Evolutionary conservation across 1,140 invertebrate genomes (phyloP).

Genomic region (Euwallacea similis): DNA sequence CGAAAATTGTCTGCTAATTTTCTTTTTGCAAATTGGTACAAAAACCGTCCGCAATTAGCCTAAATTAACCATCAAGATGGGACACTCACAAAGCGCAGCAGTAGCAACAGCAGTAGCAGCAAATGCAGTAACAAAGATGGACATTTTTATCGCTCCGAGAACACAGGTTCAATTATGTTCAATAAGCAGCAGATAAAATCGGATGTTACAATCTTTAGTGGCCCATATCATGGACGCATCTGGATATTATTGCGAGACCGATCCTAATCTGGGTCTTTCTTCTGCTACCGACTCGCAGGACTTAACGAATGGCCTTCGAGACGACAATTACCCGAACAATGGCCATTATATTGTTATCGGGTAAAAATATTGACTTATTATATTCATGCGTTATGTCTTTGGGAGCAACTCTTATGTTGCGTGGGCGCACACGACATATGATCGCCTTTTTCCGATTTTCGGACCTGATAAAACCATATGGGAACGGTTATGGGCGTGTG

Average conservation of each 20-base stretch:
- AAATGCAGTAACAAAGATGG: too few relatives aligned
- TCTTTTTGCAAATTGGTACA: too few relatives aligned
- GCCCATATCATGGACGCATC: slow-evolving; percentile 45
- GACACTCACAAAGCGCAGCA: too few relatives aligned
- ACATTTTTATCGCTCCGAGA: slow-evolving; percentile 25
- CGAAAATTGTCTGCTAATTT: too few relatives aligned
- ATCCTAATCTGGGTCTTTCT: slow-evolving; percentile 42
- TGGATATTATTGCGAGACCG: slow-evolving; percentile 42
- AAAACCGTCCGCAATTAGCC: too few relatives aligned
- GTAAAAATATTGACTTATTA: slow-evolving; percentile 55
- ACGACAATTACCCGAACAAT: slow-evolving; percentile 54
- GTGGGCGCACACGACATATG: slow-evolving; percentile 22
- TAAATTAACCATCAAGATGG: too few relatives aligned
- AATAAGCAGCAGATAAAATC: slow-evolving; percentile 51
- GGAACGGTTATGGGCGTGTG: slow-evolving; percentile 8
- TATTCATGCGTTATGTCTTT: slow-evolving; percentile 43
- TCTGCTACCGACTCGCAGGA: slow-evolving; percentile 26
- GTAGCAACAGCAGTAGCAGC: too few relatives aligned
- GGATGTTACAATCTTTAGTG: slow-evolving; percentile 47
- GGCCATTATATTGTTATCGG: slow-evolving; percentile 55
- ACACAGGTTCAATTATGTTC: slow-evolving; percentile 50
- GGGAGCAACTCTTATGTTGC: slow-evolving; percentile 22
- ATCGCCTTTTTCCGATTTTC: slow-evolving; percentile 28
- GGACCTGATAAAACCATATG: slow-evolving; percentile 11
- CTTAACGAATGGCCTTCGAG: slow-evolving; percentile 51